These are phyloP conservation scores for Pagetopsis macropterus DNA, from an alignment of 2,797 vertebrate species.

Conservation along the genomic window DNA sequence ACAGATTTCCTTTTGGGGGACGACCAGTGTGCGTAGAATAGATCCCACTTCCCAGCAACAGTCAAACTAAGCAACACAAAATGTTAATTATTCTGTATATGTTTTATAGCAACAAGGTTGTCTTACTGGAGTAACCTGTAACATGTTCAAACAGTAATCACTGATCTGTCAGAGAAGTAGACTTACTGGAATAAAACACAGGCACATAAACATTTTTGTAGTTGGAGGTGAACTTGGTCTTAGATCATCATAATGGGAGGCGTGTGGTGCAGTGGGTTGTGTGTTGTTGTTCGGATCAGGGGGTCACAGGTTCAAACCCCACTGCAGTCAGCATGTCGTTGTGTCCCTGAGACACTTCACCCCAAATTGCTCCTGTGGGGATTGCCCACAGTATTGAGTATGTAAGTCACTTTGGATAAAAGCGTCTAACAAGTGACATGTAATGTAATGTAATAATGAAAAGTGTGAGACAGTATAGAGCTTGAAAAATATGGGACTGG, in stretches of 20 bases:
- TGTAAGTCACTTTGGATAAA: too few species aligned
- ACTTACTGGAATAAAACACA: slow-evolving; percentile 4
- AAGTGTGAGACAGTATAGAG: not conserved
- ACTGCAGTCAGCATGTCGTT: too few species aligned
- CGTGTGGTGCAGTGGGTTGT: too few species aligned
- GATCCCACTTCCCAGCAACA: not conserved
- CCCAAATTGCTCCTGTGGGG: too few species aligned
- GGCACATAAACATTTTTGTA: not conserved
- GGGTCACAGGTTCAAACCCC: too few species aligned
- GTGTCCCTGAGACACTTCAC: too few species aligned
- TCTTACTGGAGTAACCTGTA: not conserved
- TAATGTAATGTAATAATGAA: not conserved
- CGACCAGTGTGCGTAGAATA: not conserved
- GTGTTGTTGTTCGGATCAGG: too few species aligned
- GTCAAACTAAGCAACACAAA: not conserved
- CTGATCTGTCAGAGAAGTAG: not conserved
- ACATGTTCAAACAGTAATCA: not conserved
- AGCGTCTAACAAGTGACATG: too few species aligned
- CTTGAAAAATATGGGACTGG: not conserved
- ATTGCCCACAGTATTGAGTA: too few species aligned
- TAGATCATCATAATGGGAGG: not conserved
- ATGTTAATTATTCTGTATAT: not conserved
- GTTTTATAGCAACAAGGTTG: too few species aligned
- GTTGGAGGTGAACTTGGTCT: not conserved
- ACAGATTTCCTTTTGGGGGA: not conserved